Conservation (phyloP, 2,888 invertebrate genomes). For the Drosophila birchii region DNA sequence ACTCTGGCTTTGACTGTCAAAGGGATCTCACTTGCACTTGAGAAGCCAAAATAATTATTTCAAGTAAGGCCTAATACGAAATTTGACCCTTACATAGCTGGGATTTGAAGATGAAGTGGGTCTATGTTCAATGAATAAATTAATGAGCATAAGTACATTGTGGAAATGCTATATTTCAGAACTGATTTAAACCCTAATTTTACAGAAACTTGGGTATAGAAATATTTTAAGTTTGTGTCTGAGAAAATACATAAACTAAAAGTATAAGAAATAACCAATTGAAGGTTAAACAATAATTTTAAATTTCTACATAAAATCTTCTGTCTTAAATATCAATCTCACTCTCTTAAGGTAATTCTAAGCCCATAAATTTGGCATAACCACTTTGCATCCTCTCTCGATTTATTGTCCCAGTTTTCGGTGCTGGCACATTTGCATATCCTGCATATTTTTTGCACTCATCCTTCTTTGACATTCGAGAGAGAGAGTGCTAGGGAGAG, state of each 20-base stretch:
- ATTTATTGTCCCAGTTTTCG: conserved; percentile 28
- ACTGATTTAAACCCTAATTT: too few relatives aligned
- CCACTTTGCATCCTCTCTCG: neutral
- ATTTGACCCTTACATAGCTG: neutral
- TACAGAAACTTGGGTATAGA: neutral
- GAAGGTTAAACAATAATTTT: neutral
- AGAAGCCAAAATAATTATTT: conserved; percentile 15
- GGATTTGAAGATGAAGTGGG: neutral
- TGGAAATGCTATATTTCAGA: too few relatives aligned
- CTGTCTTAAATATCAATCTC: neutral
- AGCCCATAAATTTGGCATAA: neutral
- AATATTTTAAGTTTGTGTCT: neutral
- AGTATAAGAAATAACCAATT: neutral
- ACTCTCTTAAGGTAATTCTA: neutral
- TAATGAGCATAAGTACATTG: too few relatives aligned
- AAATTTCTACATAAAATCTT: neutral
- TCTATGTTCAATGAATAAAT: neutral
- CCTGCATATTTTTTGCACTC: conserved; percentile 21
- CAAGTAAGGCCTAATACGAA: conserved; percentile 3
- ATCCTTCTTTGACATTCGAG: conserved; percentile 11
- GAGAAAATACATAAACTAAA: too few relatives aligned
- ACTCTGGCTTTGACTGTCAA: neutral
- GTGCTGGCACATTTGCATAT: conserved; percentile 22
- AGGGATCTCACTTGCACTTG: neutral
- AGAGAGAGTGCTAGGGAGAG: neutral